Base-by-base conservation (phyloP, 1,140 invertebrate species). In the Ceratina japonica region DNA sequence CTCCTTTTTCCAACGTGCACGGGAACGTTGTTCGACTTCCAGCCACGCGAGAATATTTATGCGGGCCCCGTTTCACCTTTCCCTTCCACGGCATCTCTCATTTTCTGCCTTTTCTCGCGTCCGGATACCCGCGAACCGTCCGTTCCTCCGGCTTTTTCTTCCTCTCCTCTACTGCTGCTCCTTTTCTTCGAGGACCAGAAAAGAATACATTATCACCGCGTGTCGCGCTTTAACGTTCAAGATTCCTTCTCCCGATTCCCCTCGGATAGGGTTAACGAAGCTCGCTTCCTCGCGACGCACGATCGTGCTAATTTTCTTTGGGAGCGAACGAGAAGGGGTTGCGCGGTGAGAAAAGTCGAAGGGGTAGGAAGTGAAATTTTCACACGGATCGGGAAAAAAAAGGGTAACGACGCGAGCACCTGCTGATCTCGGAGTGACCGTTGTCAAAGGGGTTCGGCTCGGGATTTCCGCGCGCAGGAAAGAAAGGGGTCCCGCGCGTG, bases 301-400 rank as follows among this genome's bases (percentile, higher is more conserved):
- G 52, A 56, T 51, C 15, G 8, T 3, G 31, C 27, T 22, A 52
- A 71, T 51, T 56, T 56, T 56, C n/a, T 56, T 56, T 18, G n/a
- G 74, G 8, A 51, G n/a, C 18, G 1, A 13, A 5, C 15, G 15
- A n/a, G n/a, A 20, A 2, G 27, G 24, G 66, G 10, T 13, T 20
- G 7, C 4, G 20, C 52, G 61, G 27, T 20, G 51, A 44, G n/a
- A 52, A 74, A 13, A 24, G 18, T 51, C 54, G 75, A 85, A 84
- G 79, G 84, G 82, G 78, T 81, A 74, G 27, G 4, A 56, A 18
- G 27, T 10, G 7, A 51, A 12, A 59, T 27, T 85, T 84, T 86
- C 83, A 82, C 84, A 86, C 84, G 84, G 80, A 80, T 80, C 61
- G 59, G 80, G 80, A 79, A 85, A 85, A 22, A 85, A 69, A 79